These are phyloP conservation scores for Desmodus rotundus DNA, from an alignment of 2,113 vertebrate species.

Conservation along the genomic window DNA sequence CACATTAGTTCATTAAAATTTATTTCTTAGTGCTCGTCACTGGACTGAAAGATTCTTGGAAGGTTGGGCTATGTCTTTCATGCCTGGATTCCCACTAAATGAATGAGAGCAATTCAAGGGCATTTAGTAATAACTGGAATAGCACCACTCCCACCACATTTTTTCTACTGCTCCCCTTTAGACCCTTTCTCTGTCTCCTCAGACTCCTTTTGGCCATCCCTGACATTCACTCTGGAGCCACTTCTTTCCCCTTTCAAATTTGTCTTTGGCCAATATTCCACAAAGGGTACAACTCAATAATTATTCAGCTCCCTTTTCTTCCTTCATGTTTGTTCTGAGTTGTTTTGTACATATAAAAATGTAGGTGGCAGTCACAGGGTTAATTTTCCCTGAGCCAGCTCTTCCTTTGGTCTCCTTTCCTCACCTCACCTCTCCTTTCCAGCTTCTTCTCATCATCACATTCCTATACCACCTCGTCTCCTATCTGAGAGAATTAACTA, in stretches of 20 bases:
- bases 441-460: not conserved
- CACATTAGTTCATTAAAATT: not conserved
- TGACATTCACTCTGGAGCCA: not conserved
- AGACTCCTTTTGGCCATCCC: not conserved
- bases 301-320: not conserved
- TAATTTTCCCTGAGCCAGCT: not conserved
- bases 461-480: too few species aligned
- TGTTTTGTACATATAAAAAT: not conserved
- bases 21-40: not conserved
- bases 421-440: too few species aligned
- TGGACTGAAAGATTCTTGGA: not conserved
- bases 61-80: not conserved
- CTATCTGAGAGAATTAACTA: not conserved
- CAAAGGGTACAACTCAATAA: not conserved
- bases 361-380: not conserved
- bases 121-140: not conserved
- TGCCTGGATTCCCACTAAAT: not conserved
- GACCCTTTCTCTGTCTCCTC: fast-evolving
- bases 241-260: not conserved
- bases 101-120: not conserved
- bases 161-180: not conserved
- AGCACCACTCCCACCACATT: not conserved
- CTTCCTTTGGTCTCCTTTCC: not conserved
- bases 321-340: not conserved
- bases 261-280: not conserved